Conservation (phyloP, 2,888 invertebrate genomes). For the Caenorhabditis imperialis region DNA sequence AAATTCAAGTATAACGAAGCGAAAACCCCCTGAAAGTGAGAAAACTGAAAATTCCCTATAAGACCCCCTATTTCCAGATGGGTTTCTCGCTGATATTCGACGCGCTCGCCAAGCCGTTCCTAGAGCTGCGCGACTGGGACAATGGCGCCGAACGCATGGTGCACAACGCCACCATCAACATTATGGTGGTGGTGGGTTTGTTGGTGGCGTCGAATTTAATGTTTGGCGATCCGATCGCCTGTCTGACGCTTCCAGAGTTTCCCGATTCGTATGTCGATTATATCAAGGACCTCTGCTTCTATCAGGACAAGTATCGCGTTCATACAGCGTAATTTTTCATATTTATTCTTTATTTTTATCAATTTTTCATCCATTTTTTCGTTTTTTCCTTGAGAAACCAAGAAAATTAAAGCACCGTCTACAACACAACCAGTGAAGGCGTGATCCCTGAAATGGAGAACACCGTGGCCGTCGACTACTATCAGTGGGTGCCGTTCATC, state of each 20-base stretch:
- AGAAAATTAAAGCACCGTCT: background rate
- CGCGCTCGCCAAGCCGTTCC: conserved; percentile 26
- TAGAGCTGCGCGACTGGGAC: conserved; percentile 47
- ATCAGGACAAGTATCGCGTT: conserved; percentile 49
- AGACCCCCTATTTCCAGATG: too few species aligned
- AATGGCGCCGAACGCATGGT: conserved; percentile 51
- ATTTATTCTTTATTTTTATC: conserved; percentile 22
- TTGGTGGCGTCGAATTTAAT: conserved; percentile 38
- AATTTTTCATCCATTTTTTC: too few species aligned
- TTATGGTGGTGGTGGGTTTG: conserved; percentile 32
- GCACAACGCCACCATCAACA: conserved; percentile 44
- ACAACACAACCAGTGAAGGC: conserved; percentile 1
- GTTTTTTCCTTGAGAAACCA: background rate
- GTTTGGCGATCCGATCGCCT: conserved; percentile 49
- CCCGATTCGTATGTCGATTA: conserved; percentile 48
- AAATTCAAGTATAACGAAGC: background rate
- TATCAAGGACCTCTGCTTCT: conserved; percentile 55
- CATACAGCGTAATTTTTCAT: conserved; percentile 2
- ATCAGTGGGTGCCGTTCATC: conserved; percentile 61
- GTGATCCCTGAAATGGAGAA: conserved; percentile 1
- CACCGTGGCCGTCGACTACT: conserved; percentile 29
- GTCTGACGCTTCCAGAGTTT: conserved; percentile 36
- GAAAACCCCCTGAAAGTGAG: too few species aligned
- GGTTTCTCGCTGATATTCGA: too few species aligned
- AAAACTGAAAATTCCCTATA: too few species aligned